Conservation (phyloP, 2,888 invertebrate species). For the Craniophora ligustri region DNA sequence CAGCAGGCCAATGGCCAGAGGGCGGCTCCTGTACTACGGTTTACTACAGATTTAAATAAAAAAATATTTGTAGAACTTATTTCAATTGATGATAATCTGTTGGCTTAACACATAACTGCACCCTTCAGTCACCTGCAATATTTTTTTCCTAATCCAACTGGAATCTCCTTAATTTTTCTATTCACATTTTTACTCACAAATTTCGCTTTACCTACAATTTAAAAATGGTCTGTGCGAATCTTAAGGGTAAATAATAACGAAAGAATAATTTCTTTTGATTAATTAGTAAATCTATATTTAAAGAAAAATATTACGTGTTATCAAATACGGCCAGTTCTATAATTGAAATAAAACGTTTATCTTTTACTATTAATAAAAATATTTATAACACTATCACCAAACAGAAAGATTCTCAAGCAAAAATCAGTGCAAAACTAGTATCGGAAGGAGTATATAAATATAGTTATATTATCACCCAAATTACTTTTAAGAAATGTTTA, state of each 20-base stretch:
- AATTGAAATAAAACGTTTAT: background rate
- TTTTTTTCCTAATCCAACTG: too few relatives aligned
- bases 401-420: conserved; percentile 9
- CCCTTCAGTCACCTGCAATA: too few relatives aligned
- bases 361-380: background rate
- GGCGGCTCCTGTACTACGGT: conserved; percentile 37
- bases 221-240: too few relatives aligned
- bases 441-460: conserved; percentile 7
- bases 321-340: background rate
- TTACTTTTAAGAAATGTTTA: conserved; percentile 29
- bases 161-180: too few relatives aligned
- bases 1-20: conserved; percentile 57
- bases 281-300: too few relatives aligned
- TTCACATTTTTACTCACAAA: too few relatives aligned
- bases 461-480: conserved; percentile 25
- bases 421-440: conserved; percentile 15
- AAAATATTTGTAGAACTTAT: background rate
- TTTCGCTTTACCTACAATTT: too few relatives aligned
- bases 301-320: too few relatives aligned
- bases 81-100: background rate
- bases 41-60: conserved; percentile 23
- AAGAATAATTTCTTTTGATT: too few relatives aligned
- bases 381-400: conserved; percentile 8
- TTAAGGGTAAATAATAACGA: too few relatives aligned
- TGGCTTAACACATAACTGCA: background rate